Base-by-base conservation (phyloP, 2,113 vertebrate species). In the Rhagologus leucostigma region DNA sequence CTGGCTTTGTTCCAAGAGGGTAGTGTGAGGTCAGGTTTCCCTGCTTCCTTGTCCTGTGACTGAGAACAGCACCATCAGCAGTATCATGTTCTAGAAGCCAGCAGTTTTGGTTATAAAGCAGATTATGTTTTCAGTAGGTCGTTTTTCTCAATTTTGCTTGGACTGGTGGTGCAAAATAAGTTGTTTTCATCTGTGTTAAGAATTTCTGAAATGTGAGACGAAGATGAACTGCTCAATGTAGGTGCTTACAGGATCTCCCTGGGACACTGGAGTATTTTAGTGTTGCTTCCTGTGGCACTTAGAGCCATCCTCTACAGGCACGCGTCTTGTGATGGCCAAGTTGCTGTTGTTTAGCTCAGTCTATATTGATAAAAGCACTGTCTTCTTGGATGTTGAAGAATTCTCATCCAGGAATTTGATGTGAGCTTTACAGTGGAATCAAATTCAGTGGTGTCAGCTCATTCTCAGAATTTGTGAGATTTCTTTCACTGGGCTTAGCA, bases 281-380 rank as follows among this genome's bases (percentile, higher is more conserved):
- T n/a, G 46, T 35, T 30, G 33, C 7, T 73, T 50, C 13, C 35
- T 59, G 49, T 50, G 59, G 46, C 19, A 8, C 8, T 60, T 33
- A 1, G 0, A 29, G 39, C 9, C 20, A 8, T 59, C 6, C 23
- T 46, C 2, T 16, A 9, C 0, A 2, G 30, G 27, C 67, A 50
- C 53, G 33, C 17, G 18, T 47, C 33, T 52, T 76, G 49, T 68
- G 39, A 46, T 70, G 30, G 42, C n/a, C 12, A 13, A 15, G 9
- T 4, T 57, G 60, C 47, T 94, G 59, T 7, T 73, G 29, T 65
- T 80, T n/a, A 82, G 18, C 47, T 69, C 30, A 67, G 47, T 13
- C 27, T 30, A 0, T 15, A 2, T 33, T 56, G 29, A 20, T 74
- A 67, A 84, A 75, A 44, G 33, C 42, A 32, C 12, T 1, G 0